phyloP scores from a whole-genome alignment of 2,888 invertebrate species.

The Ptilodon capucinus region DNA sequence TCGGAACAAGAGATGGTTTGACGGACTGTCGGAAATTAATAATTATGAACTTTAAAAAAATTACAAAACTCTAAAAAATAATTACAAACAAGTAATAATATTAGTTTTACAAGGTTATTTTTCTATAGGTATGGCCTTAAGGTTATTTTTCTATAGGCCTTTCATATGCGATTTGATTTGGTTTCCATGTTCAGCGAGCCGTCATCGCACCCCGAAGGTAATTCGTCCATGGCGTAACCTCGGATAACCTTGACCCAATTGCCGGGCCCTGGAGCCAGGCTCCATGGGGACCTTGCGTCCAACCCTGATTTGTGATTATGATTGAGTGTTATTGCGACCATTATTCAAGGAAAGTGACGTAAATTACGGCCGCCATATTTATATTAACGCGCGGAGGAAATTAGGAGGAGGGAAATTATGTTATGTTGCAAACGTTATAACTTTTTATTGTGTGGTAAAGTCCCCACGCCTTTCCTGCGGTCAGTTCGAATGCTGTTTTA shows the following conservation, averaged over 20 bases:
- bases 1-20: no score
- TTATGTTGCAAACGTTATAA: background rate
- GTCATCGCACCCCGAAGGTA: background rate
- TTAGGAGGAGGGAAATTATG: slow-evolving; percentile 1
- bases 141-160: background rate
- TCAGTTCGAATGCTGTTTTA: no score
- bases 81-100: background rate
- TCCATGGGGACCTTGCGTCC: background rate
- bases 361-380: slow-evolving; percentile 6
- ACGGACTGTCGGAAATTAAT: no score
- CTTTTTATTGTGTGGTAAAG: background rate
- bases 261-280: background rate
- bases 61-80: no score
- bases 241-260: no score
- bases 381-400: background rate
- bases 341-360: slow-evolving; percentile 8
- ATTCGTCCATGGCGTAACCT: background rate
- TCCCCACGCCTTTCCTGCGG: no score
- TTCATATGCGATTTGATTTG: background rate
- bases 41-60: no score
- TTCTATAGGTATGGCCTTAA: no score
- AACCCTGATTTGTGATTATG: slow-evolving; percentile 16
- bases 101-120: no score
- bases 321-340: slow-evolving; percentile 24
- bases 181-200: background rate